Base-by-base conservation (phyloP, 1,140 invertebrate species). In the Sarcophaga peregrina region DNA sequence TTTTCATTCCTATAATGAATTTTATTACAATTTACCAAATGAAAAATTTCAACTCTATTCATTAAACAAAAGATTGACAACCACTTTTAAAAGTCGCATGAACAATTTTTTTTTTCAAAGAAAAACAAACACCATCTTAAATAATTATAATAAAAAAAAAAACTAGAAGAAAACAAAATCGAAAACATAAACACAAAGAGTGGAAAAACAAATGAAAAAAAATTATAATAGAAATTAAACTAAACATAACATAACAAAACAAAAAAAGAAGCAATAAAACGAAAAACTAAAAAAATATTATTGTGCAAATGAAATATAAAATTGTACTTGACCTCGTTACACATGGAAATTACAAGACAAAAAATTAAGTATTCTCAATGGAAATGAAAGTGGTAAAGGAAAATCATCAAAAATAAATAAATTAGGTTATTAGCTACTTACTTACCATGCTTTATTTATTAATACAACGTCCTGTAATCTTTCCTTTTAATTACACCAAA, bases 311-410 rank as follows among this genome's bases (percentile, higher is more conserved):
- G 62, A 68, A 68, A 20, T 58, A 11, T 68, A 68, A 68, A 68
- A 68, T 68, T 68, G 62, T 25, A 68, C 62, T 68, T 68, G 62
- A 68, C 62, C 62, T 68, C 62, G 62, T 68, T 68, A 68, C 62
- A 68, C 62, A 68, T 68, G n/a, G 17, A 68, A 68, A 68, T 25
- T 68, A 68, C 62, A 68, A 20, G 10, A 68, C 6, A 68, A 68
- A 68, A 17, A 68, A 68, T 8, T 68, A 8, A 58, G 15, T 7
- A 68, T 25, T 8, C 9, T 8, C 7, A 68, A 25, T 17, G 20
- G 7, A 68, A 68, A 20, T 17, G 9, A 68, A 68, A 68, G 9
- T 25, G 6, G n/a, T 0, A 68, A 20, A 68, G 17, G 2, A n/a
- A 10, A 68, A 25, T 20, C 17, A 9, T 10, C 17, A 68, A 25